Evolutionary conservation across 2,888 invertebrate genomes (phyloP), one percentile per base, ranked within the genome.

Genomic region (Stenurella melanura): DNA sequence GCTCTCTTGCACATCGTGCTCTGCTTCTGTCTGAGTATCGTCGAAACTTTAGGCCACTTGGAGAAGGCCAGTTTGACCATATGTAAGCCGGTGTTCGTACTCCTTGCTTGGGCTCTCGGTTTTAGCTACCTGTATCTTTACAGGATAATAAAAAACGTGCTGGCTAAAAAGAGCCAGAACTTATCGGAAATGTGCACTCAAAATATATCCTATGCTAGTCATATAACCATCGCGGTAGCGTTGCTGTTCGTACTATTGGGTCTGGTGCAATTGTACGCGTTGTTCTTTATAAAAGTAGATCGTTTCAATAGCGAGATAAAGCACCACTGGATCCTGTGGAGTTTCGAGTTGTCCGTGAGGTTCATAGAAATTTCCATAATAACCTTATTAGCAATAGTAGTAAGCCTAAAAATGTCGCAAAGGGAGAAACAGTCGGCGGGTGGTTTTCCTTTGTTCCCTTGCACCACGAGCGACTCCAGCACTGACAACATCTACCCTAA

Each of bases 251-350:
- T 97, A 15, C 89, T 97, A 26, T 92, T 96, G 90, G 96, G 96
- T 0, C 93, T 93, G 15, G 92, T 97, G 30, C 97, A 97, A 87
- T 93, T 97, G 26, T 97, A 96, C 87, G 96, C 96, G 1, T 91
- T 95, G 66, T 92, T 94, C 84, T 93, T 92, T 66, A 93, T 94
- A 60, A 91, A 91, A 85, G 89, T 85, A 11, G 89, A 89, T 78
- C 83, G 87, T 56, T 89, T 89, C 84, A 91, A 91, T 19, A 91
- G 90, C 74, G 92, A 92, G 90, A 92, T 92, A 0, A 94, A 94
- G 84, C 93, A 94, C 84, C 94, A 94, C 78, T 98, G 98, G 98
- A 91, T 97, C 4, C 95, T 97, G 91, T 97, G 97, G 96, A 95
- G 96, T 19, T 97, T 96, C 90, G 96, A 97, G 87, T 94, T 96